These are phyloP conservation scores for Acanthurus tractus DNA, from an alignment of 2,797 vertebrate species.

Conservation along the genomic window DNA sequence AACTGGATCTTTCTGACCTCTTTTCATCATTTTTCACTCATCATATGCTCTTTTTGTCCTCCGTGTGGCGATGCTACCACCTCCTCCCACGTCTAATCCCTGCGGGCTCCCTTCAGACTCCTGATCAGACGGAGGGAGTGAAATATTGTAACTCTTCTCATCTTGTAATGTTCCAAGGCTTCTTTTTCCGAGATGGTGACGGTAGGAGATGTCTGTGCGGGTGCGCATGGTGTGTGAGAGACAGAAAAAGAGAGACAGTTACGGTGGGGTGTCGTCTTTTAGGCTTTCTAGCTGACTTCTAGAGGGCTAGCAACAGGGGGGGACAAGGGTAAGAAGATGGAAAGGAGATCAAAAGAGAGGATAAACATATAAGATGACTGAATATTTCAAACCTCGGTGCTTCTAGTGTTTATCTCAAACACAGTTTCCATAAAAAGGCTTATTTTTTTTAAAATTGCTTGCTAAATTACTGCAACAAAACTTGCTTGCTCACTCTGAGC, in stretches of 20 bases:
- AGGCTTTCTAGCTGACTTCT: slow-evolving; percentile 41
- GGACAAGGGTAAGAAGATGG: neutral
- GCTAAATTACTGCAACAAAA: slow-evolving; percentile 14
- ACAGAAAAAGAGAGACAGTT: slow-evolving; percentile 22
- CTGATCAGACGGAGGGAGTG: slow-evolving; percentile 60
- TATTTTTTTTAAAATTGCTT: neutral
- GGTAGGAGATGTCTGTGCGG: slow-evolving; percentile 22
- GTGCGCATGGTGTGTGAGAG: slow-evolving; percentile 8
- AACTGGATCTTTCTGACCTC: slow-evolving; percentile 41
- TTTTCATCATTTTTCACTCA: slow-evolving; percentile 63
- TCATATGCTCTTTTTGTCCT: slow-evolving; percentile 45
- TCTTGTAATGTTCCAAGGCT: slow-evolving; percentile 55
- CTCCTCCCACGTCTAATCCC: slow-evolving; percentile 61
- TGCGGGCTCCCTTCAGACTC: slow-evolving; percentile 50
- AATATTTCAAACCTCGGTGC: neutral
- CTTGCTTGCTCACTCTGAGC: neutral
- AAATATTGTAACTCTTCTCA: slow-evolving; percentile 55
- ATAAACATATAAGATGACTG: neutral
- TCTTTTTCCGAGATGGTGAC: slow-evolving; percentile 27
- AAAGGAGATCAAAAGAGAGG: neutral
- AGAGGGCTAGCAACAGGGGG: slow-evolving; percentile 17
- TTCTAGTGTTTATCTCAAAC: neutral
- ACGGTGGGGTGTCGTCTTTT: slow-evolving; percentile 38
- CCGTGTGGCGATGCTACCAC: slow-evolving; percentile 46
- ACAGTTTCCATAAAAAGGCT: slow-evolving; percentile 11